A percentile compares a stretch with the other conserved stretches of the same genome.
Conservation (phyloP, 2,888 invertebrate species). For the Mimas tiliae region DNA sequence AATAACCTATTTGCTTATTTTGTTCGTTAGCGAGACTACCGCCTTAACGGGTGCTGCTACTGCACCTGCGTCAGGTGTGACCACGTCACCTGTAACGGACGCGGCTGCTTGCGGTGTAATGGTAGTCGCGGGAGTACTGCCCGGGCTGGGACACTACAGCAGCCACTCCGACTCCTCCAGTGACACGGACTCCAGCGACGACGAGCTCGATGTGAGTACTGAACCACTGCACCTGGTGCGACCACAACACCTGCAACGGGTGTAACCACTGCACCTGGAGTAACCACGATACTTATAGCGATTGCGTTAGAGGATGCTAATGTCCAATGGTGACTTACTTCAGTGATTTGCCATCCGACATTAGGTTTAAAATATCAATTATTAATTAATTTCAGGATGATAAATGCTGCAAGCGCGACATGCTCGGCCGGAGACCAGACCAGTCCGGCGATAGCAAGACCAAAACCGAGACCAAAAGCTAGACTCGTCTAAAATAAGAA, state of each 20-base stretch:
- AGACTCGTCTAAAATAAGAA: slow-evolving; percentile 36
- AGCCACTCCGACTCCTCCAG: slow-evolving; percentile 88
- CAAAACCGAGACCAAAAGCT: slow-evolving; percentile 66
- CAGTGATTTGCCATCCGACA: too few species aligned
- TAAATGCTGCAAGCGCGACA: slow-evolving; percentile 62
- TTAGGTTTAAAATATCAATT: background rate
- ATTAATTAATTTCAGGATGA: slow-evolving; percentile 53
- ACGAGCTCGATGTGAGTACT: slow-evolving; percentile 58
- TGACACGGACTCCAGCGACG: slow-evolving; percentile 89
- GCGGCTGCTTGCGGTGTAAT: slow-evolving; percentile 62
- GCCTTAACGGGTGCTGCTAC: background rate
- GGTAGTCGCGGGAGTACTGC: slow-evolving; percentile 91
- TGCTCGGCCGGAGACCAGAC: slow-evolving; percentile 63
- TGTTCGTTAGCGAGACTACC: too few species aligned
- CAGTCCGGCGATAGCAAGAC: slow-evolving; percentile 44
- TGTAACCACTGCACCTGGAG: background rate
- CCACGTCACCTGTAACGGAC: background rate
- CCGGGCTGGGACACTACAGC: slow-evolving; percentile 91
- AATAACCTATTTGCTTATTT: too few species aligned
- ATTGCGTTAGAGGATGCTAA: background rate
- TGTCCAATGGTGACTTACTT: slow-evolving; percentile 69
- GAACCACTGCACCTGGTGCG: background rate
- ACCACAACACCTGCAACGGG: too few species aligned
- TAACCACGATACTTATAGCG: background rate
- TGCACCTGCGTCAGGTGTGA: background rate